Evolutionary conservation across 2,888 invertebrate species (phyloP).

Genomic region (Helleia helle): DNA sequence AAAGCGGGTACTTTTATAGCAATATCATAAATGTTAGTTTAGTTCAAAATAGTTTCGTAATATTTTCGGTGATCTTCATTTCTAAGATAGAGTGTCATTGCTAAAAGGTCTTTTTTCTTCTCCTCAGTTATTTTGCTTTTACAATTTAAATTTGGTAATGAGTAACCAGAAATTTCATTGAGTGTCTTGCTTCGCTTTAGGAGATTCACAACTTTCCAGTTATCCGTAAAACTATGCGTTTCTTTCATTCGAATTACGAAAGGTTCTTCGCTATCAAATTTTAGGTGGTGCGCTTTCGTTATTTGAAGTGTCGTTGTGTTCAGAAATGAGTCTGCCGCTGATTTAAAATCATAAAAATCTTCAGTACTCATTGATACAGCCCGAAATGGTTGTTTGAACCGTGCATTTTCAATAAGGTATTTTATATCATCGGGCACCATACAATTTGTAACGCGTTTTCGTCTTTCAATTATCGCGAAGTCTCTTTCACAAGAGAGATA

Average conservation of each 20-base stretch:
- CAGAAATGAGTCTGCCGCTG: conserved; percentile 1
- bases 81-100: background rate
- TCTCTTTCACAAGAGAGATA: too few species aligned
- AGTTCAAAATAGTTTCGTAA: background rate
- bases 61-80: background rate
- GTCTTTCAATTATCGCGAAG: too few species aligned
- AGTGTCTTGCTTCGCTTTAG: conserved; percentile 1
- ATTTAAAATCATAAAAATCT: conserved; percentile 1
- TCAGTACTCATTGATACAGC: conserved; percentile 1
- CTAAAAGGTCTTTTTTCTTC: background rate
- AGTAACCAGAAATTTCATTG: background rate
- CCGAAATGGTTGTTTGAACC: background rate
- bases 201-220: too few species aligned
- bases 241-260: too few species aligned
- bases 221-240: too few species aligned
- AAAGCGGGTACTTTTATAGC: too few species aligned
- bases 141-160: conserved; percentile 2
- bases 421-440: too few species aligned
- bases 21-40: too few species aligned
- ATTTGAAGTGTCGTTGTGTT: too few species aligned
- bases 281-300: too few species aligned
- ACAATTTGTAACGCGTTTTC: too few species aligned
- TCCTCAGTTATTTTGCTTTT: background rate
- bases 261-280: too few species aligned
- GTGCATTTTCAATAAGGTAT: background rate